Evolutionary conservation across 2,888 invertebrate species (phyloP), one percentile per base, ranked within the genome.

Genomic region (Amiota mariae): DNA sequence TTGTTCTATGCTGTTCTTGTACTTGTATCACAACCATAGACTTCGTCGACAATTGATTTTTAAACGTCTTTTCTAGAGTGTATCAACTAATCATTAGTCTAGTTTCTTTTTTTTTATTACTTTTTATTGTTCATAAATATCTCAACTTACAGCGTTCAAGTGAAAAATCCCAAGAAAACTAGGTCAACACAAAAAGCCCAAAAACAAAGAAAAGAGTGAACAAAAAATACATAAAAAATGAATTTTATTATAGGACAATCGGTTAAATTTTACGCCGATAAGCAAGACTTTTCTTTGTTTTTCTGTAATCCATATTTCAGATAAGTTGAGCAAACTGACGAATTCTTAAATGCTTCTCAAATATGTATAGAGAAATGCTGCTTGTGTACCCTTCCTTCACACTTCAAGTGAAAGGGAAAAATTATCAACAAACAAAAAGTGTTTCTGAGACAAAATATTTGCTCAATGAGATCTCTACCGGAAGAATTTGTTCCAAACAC

Each of bases 291-390:
- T 51, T 36, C 67, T 68, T 68, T 54, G 15, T 47, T 36, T 36
- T 36, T 36, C 36, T 2, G 36, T 36, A 36, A 6, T 36, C 36
- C 36, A 54, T 47, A 54, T 54, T 36, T 36, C 51, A 68, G 67
- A 68, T 68, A 68, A 68, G 67, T 54, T 68, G 67, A 51, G 24
- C 67, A 68, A 68, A 68, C 18, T 18, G 9, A 66, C 18, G 12
- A 15, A 47, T 48, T 48, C 66, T 48, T 66, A 20, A n/a, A 48
- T 48, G 48, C 66, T 66, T 11, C 20, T 59, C 12, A 59, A 59
- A 59, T 20, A 24, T 3, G 3, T 24, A 24, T 24, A 24, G 1
- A 59, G 20, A 10, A 59, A 59, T 20, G 59, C 20, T 20, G 59
- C 18, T 20, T 59, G 15, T 59, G 15, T 54, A 15, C 36, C 36